Evolutionary conservation across 2,888 invertebrate genomes (phyloP).

Genomic region (Nowickia ferox): DNA sequence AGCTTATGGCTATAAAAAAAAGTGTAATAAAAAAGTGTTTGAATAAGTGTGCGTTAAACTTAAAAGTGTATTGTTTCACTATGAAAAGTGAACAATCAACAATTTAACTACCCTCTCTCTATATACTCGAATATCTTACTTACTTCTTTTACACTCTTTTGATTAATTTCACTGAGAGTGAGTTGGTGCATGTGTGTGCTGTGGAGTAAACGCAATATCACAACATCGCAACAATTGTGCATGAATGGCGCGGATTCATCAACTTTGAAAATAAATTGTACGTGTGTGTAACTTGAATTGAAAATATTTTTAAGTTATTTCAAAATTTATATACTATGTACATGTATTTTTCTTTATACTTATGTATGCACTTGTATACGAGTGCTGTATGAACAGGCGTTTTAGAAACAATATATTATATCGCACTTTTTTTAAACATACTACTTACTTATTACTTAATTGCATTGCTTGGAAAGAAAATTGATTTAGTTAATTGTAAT

Average conservation of each 20-base stretch:
- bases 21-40: constrained; percentile 28
- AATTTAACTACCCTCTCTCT: constrained; percentile 41
- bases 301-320: constrained; percentile 74
- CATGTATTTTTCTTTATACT: background rate
- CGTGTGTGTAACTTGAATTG: constrained; percentile 53
- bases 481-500: no score
- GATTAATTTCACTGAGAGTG: background rate
- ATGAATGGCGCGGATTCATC: constrained; percentile 56
- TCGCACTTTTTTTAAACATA: no score
- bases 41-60: constrained; percentile 47
- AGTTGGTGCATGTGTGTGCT: constrained; percentile 27
- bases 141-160: constrained; percentile 2
- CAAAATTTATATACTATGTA: constrained; percentile 55
- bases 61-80: constrained; percentile 75
- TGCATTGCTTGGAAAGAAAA: no score
- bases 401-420: background rate
- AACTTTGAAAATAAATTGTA: constrained; percentile 47
- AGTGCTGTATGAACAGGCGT: background rate
- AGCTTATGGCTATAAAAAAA: constrained; percentile 4
- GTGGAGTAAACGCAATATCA: constrained; percentile 59
- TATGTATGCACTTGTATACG: constrained; percentile 1
- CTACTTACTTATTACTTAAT: no score
- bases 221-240: constrained; percentile 55
- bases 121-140: background rate
- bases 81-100: constrained; percentile 80